Conservation (phyloP, 2,113 vertebrate species). For the Clarias batrachus region DNA sequence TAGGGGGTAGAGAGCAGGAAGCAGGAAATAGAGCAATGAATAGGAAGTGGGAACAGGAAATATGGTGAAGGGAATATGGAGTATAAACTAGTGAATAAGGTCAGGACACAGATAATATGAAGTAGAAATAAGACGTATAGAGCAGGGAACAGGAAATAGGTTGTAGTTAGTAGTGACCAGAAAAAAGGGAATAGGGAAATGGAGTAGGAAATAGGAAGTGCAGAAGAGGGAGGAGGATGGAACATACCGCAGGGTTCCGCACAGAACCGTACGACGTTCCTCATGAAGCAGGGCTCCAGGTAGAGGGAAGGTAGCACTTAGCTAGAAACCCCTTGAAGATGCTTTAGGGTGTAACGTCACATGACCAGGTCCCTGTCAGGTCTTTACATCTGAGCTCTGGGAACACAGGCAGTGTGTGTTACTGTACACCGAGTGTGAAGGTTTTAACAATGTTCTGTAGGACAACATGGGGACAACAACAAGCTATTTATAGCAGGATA, state of each 20-base stretch:
- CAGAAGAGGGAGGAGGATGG: not conserved
- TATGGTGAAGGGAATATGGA: not conserved
- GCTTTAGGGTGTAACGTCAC: not conserved
- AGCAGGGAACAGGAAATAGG: not conserved
- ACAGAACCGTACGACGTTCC: not conserved
- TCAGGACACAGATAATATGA: not conserved
- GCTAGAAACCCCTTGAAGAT: too few species aligned
- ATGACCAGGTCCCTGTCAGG: not conserved
- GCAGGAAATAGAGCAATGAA: not conserved
- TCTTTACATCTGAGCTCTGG: not conserved
- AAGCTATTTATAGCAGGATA: not conserved
- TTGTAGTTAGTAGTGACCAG: not conserved
- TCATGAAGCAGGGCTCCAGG: not conserved
- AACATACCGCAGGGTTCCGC: too few species aligned
- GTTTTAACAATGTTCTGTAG: not conserved
- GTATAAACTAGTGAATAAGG: not conserved
- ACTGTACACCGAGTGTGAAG: not conserved
- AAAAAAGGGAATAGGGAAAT: not conserved
- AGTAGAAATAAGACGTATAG: not conserved
- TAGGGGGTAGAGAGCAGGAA: not conserved
- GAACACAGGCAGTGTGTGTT: not conserved
- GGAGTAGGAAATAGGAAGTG: not conserved
- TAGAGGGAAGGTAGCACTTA: not conserved
- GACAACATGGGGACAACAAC: not conserved
- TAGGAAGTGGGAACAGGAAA: not conserved